Conservation (phyloP, 2,113 vertebrate species). For the Greenwoodochromis staneri region DNA sequence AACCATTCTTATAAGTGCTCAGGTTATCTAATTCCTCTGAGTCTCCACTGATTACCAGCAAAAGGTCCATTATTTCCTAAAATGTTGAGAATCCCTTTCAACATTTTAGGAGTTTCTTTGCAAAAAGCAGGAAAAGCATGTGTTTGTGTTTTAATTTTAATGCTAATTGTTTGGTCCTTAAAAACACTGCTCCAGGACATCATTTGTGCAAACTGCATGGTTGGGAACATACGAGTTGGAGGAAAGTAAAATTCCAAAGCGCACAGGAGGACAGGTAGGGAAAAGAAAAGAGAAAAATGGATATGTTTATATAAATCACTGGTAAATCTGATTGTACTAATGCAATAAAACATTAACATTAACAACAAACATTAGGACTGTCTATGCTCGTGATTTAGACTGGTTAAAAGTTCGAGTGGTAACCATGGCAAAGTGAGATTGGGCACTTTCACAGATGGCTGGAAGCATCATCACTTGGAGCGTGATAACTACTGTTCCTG, state of each 20-base stretch:
- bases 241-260: background rate
- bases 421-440: conserved; percentile 8
- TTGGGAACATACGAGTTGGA: background rate
- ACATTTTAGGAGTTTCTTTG: background rate
- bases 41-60: background rate
- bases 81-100: background rate
- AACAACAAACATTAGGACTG: background rate
- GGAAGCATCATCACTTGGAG: background rate
- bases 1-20: background rate
- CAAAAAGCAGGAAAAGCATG: background rate
- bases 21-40: background rate
- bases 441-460: conserved; percentile 16
- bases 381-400: background rate
- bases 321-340: background rate
- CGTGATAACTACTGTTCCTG: background rate
- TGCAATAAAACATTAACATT: background rate
- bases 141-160: background rate
- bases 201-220: background rate
- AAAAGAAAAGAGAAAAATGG: background rate
- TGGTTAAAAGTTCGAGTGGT: background rate
- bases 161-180: background rate
- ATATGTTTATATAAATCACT: background rate
- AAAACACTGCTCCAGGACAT: background rate
- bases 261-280: background rate
- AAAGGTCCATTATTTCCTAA: background rate